phyloP scores from a whole-genome alignment of 2,113 vertebrate genomes.

The Elaphurus davidianus region DNA sequence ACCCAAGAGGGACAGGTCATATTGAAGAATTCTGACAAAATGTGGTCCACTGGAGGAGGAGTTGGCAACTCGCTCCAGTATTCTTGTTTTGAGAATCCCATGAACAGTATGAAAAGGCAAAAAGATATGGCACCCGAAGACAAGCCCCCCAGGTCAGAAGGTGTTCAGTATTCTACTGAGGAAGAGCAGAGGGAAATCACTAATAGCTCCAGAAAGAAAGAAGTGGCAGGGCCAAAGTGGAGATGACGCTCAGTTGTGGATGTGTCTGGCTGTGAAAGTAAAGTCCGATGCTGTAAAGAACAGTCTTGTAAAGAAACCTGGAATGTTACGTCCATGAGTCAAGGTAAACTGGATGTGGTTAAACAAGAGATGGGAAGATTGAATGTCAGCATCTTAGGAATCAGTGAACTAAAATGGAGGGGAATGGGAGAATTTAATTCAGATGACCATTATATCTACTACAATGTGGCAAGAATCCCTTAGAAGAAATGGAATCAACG shows the following conservation, averaged over 20 bases:
- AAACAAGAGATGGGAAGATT: not conserved
- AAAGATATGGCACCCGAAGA: not conserved
- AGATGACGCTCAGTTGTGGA: rapidly evolving
- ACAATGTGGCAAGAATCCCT: not conserved
- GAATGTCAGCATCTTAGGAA: not conserved
- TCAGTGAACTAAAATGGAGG: not conserved
- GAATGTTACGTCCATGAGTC: not conserved
- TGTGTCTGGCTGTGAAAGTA: not conserved
- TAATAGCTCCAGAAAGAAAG: not conserved
- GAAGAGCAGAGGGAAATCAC: not conserved
- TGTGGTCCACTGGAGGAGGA: not conserved
- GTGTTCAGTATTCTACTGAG: not conserved
- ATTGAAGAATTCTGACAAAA: not conserved
- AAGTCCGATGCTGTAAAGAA: not conserved
- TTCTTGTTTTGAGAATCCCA: not conserved
- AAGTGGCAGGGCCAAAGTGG: not conserved
- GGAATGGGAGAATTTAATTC: not conserved
- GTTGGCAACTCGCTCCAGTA: not conserved
- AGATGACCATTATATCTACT: not conserved
- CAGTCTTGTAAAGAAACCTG: not conserved
- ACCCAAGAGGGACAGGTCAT: not conserved
- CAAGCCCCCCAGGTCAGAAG: not conserved
- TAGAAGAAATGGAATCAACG: not conserved
- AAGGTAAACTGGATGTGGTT: not conserved
- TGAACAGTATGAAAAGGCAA: not conserved